phyloP scores from a whole-genome alignment of 2,888 invertebrate genomes.

The Eurytoma californica region DNA sequence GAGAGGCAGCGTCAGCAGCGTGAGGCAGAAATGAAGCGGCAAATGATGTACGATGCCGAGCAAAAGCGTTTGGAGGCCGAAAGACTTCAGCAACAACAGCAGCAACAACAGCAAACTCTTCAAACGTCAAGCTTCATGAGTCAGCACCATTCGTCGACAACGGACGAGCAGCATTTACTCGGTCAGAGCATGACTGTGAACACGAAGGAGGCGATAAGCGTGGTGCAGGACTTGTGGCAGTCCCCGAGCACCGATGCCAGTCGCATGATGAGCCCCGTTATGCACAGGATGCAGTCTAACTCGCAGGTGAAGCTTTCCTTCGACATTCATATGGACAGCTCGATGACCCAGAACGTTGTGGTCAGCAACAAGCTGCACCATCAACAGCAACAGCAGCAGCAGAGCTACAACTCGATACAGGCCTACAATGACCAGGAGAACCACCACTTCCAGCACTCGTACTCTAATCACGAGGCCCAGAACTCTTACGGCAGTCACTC shows the following conservation, averaged over 20 bases:
- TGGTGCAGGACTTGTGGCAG: constrained; percentile 80
- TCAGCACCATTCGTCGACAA: constrained; percentile 64
- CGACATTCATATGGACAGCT: constrained; percentile 73
- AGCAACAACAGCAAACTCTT: constrained; percentile 63
- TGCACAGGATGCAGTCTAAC: constrained; percentile 62
- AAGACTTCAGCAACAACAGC: constrained; percentile 49
- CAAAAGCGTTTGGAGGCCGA: constrained; percentile 63
- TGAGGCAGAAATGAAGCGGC: constrained; percentile 59
- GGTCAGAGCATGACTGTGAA: constrained; percentile 82
- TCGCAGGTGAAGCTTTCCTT: constrained; percentile 67
- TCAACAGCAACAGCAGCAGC: constrained; percentile 76
- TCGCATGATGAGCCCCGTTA: constrained; percentile 59
- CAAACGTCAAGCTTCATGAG: constrained; percentile 67
- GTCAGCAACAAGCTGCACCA: constrained; percentile 66
- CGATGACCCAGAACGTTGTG: constrained; percentile 72
- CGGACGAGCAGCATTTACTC: constrained; percentile 74
- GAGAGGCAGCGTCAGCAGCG: constrained; percentile 59
- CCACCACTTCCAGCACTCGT: constrained; percentile 66
- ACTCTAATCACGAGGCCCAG: constrained; percentile 65
- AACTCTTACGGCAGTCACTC: constrained; percentile 65
- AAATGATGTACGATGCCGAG: constrained; percentile 54
- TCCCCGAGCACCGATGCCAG: constrained; percentile 62
- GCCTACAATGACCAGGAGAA: constrained; percentile 72
- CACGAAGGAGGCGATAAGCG: constrained; percentile 83
- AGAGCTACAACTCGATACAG: constrained; percentile 63